phyloP scores from a whole-genome alignment of 30 jellyfish, hydroid and myxozoan genomes.

The Nemopilema nomurai region DNA sequence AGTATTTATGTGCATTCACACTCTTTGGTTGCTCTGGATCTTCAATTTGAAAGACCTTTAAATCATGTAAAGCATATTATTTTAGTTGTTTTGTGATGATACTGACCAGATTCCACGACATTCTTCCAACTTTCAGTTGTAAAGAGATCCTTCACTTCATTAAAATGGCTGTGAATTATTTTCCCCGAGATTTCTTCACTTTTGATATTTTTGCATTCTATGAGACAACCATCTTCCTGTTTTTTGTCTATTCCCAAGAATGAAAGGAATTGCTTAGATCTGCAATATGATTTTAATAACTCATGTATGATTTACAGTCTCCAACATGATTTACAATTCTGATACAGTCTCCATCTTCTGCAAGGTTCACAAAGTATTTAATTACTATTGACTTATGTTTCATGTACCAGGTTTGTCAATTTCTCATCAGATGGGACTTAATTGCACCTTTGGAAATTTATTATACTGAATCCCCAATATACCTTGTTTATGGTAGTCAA shows the following conservation, averaged over 20 bases:
- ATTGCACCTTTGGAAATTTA: constrained; percentile 4
- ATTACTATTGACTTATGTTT: background rate
- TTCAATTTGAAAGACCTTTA: background rate
- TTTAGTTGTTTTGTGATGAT: constrained; percentile 5
- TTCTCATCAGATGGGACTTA: constrained; percentile 1
- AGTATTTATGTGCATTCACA: background rate
- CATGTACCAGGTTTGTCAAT: background rate
- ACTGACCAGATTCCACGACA: constrained; percentile 11
- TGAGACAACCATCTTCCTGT: constrained; percentile 14
- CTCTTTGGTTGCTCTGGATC: background rate
- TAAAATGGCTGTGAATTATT: background rate
- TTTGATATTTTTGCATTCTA: background rate
- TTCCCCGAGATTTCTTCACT: constrained; percentile 11
- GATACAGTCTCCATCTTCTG: background rate
- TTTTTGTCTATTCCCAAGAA: constrained; percentile 2
- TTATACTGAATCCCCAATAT: background rate
- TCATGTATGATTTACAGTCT: background rate
- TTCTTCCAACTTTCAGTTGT: constrained; percentile 11
- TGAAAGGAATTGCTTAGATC: constrained; percentile 10
- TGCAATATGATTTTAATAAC: constrained; percentile 19
- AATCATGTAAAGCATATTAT: background rate
- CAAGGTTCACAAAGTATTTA: background rate
- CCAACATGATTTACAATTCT: background rate
- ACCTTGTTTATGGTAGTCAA: background rate
- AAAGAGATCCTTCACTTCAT: constrained; percentile 5